Base-by-base conservation (phyloP, 2,888 invertebrate species). In the Zele albiditarsus region DNA sequence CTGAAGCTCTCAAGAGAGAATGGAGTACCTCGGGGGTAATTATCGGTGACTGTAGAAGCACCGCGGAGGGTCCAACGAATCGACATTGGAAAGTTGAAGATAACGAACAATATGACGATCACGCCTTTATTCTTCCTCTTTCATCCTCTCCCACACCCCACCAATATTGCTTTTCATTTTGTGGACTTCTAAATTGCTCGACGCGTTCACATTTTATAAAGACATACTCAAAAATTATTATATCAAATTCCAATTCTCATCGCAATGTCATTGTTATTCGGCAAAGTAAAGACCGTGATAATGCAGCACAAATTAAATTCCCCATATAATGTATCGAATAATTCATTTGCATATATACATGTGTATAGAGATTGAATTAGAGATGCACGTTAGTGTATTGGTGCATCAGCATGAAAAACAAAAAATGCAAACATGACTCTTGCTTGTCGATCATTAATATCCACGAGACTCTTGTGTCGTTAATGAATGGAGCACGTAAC, bases 21-120 rank as follows among this genome's bases (percentile, higher is more conserved):
- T 69, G 27, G 58, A 74, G 70, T 80, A 80, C 79, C 82, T 82
- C 81, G 78, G 77, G 81, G 82, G 84, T 87, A 87, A 87, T 87
- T 87, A 87, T 83, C 77, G 74, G 66, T 77, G 58, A 81, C 80
- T 73, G 80, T 63, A 33, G 74, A 67, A 75, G 76, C 79, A 77
- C 80, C 71, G 75, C 38, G 57, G 67, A 68, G 67, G 71, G 62
- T 69, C 57, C 70, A 81, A 82, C 70, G 83, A 81, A 81, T 78
- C 81, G 73, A 79, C 76, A 82, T 77, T 81, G 80, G 81, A 85
- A 62, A 84, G 81, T 81, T 80, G 80, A 60, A 82, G 83, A 80
- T 82, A 83, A 79, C 81, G 82, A 82, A 85, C 84, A 85, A 83
- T 82, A 79, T 81, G 79, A 80, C 84, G 81, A 86, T 85, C 83